phyloP scores from a whole-genome alignment of 2,888 invertebrate genomes.

The Drosophila bunnanda region DNA sequence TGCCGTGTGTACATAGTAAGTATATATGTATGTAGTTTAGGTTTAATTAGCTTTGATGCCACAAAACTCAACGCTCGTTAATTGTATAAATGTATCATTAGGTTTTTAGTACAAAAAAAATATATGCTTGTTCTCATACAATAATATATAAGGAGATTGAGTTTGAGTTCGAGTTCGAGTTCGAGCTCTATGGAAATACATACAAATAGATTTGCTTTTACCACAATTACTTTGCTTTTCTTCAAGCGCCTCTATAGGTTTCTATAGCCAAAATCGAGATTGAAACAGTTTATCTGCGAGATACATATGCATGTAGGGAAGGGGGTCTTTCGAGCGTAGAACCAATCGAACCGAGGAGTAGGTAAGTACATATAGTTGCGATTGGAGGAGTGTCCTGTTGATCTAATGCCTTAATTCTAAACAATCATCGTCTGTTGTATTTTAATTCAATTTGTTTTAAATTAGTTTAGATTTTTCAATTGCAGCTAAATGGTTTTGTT shows the following conservation, averaged over 20 bases:
- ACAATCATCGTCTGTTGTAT: constrained; percentile 24
- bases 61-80: constrained; percentile 45
- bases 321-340: constrained; percentile 1
- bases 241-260: background rate
- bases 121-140: constrained; percentile 16
- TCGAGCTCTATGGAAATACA: constrained; percentile 42
- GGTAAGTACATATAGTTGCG: constrained; percentile 12
- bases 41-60: constrained; percentile 41
- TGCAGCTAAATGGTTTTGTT: constrained; percentile 69
- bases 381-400: constrained; percentile 22
- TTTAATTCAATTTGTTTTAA: constrained; percentile 43
- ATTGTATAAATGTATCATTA: constrained; percentile 41
- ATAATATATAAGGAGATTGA: constrained; percentile 30
- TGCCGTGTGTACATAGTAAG: constrained; percentile 13
- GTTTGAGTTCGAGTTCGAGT: constrained; percentile 3
- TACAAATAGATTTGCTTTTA: constrained; percentile 39
- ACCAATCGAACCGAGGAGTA: constrained; percentile 22
- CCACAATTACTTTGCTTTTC: background rate
- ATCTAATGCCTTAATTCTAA: constrained; percentile 33
- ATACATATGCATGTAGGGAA: background rate
- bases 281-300: constrained; percentile 21
- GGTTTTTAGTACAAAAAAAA: constrained; percentile 39
- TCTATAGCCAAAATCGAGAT: constrained; percentile 6
- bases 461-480: constrained; percentile 70
- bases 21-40: constrained; percentile 31